phyloP scores from a whole-genome alignment of 2,888 invertebrate genomes.

The Agonopterix alstromeriana region DNA sequence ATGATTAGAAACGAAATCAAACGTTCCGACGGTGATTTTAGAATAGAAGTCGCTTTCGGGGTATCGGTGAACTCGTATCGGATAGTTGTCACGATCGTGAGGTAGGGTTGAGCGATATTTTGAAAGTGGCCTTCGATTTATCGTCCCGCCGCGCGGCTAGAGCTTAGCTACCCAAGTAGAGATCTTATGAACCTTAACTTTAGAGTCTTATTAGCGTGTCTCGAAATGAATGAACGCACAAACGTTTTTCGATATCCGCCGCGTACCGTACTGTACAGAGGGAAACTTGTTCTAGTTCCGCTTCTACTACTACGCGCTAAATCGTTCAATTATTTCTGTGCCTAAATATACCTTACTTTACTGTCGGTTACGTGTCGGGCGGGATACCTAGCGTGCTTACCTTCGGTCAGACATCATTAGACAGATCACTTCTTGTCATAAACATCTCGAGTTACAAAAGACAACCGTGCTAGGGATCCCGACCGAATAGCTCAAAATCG shows the following conservation, averaged over 20 bases:
- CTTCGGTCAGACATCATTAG: too few species aligned
- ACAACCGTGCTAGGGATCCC: too few species aligned
- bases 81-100: too few species aligned
- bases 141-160: slow-evolving; percentile 24
- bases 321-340: slow-evolving; percentile 43
- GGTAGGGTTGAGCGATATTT: not conserved
- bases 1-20: not conserved
- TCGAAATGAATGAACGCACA: slow-evolving; percentile 43
- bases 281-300: slow-evolving; percentile 3
- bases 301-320: slow-evolving; percentile 24
- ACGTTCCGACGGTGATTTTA: not conserved
- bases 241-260: slow-evolving; percentile 10
- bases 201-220: slow-evolving; percentile 29
- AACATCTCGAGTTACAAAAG: too few species aligned
- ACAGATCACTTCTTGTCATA: too few species aligned
- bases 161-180: slow-evolving; percentile 40
- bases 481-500: too few species aligned
- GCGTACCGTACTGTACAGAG: slow-evolving; percentile 2
- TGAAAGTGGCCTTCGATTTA: not conserved
- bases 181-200: slow-evolving; percentile 35
- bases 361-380: not conserved
- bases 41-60: not conserved
- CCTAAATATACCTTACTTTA: slow-evolving; percentile 16
- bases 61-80: too few species aligned
- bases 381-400: not conserved